phyloP scores from a whole-genome alignment of 2,888 invertebrate species.

The Cephus runcator region DNA sequence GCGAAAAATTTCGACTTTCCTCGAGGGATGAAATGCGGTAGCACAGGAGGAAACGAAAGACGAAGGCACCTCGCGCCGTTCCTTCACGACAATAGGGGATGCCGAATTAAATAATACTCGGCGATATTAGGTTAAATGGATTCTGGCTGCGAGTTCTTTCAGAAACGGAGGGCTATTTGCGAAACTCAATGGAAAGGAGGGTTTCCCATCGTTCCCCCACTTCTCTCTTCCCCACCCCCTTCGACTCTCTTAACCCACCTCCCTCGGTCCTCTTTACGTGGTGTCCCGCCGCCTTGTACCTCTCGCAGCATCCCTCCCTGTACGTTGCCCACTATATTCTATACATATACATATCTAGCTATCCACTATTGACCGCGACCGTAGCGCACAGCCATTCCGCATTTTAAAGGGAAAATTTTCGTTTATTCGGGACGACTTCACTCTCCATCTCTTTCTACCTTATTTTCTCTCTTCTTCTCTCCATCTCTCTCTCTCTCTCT shows the following conservation, averaged over 20 bases:
- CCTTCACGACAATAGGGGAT: not conserved
- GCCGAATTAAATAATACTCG: slow-evolving; percentile 8
- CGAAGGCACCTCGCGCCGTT: not conserved
- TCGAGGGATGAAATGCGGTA: not conserved
- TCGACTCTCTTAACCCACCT: not conserved
- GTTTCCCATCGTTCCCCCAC: slow-evolving; percentile 25
- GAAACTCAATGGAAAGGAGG: slow-evolving; percentile 52
- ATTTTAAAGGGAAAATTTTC: slow-evolving; percentile 65
- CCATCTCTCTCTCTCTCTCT: slow-evolving; percentile 8
- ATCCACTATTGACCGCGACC: slow-evolving; percentile 47
- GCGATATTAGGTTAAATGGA: slow-evolving; percentile 43
- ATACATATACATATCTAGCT: not conserved
- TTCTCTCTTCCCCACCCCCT: slow-evolving; percentile 23
- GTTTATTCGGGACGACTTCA: slow-evolving; percentile 53
- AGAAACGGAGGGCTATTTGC: slow-evolving; percentile 49
- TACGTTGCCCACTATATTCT: not conserved
- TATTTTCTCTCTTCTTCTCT: slow-evolving; percentile 10
- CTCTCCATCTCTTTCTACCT: slow-evolving; percentile 26
- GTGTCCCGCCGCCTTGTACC: not conserved
- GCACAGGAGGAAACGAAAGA: not conserved
- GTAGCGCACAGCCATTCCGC: slow-evolving; percentile 53
- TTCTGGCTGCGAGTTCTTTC: slow-evolving; percentile 35
- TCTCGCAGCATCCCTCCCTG: not conserved
- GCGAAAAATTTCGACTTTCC: not conserved
- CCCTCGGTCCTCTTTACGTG: not conserved